Evolutionary conservation across 1,140 invertebrate genomes (phyloP).

Genomic region (Zaprionus camerounensis): DNA sequence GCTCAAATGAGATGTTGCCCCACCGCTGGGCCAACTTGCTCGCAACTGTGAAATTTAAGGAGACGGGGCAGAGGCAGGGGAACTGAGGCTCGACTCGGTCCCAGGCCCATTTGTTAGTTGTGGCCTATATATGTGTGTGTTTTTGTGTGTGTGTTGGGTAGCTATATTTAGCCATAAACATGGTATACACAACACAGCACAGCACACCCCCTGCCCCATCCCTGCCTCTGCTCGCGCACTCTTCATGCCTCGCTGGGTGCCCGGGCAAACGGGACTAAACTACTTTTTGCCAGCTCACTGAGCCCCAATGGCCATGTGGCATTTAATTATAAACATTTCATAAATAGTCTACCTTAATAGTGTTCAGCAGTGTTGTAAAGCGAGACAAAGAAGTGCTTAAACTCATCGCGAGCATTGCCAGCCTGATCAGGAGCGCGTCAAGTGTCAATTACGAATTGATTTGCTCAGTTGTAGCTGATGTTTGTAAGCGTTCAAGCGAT

Average conservation of each 20-base stretch:
- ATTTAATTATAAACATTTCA: conserved; percentile 66
- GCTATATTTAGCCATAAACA: conserved; percentile 65
- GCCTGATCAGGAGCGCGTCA: conserved; percentile 3
- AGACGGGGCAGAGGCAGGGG: conserved; percentile 27
- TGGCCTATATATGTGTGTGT: conserved; percentile 22
- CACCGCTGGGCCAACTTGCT: conserved; percentile 27
- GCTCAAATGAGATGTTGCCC: conserved; percentile 12
- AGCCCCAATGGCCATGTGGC: conserved; percentile 65
- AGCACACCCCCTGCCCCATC: background rate
- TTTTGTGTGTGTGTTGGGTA: conserved; percentile 23
- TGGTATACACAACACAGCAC: conserved; percentile 2
- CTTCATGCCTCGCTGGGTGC: conserved; percentile 33
- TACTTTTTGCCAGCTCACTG: conserved; percentile 79
- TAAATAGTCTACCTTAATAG: conserved; percentile 37
- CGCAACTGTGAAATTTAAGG: conserved; percentile 47
- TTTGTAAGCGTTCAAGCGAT: conserved; percentile 39
- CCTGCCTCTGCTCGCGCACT: background rate
- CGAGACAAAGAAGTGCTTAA: conserved; percentile 36
- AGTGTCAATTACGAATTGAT: conserved; percentile 54
- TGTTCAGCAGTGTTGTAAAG: background rate
- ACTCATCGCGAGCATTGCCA: conserved; percentile 1
- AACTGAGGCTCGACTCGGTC: background rate
- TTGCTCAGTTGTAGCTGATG: background rate
- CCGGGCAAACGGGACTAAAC: conserved; percentile 64
- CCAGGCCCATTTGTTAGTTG: conserved; percentile 67